These are phyloP conservation scores for Anadara kagoshimensis DNA, from an alignment of 1,140 invertebrate species.

Conservation along the genomic window DNA sequence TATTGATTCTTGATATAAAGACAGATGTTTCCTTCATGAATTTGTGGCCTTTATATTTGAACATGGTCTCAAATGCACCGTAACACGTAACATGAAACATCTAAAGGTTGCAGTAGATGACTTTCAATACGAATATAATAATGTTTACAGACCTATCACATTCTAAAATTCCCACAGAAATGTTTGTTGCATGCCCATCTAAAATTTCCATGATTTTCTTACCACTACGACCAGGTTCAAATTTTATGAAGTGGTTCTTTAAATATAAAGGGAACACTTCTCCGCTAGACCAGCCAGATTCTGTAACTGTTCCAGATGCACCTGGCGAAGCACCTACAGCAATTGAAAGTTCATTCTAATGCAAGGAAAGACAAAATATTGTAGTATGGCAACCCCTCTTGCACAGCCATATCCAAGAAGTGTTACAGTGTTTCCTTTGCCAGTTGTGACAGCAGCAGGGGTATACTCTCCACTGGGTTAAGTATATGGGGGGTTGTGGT, in stretches of 20 bases:
- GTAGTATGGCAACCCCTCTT: no score
- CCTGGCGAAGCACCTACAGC: slow-evolving; percentile 20
- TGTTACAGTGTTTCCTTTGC: slow-evolving; percentile 22
- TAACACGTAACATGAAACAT: no score
- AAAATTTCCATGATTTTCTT: no score
- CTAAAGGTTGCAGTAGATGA: slow-evolving; percentile 30
- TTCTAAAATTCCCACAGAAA: no score
- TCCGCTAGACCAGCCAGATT: slow-evolving; percentile 36
- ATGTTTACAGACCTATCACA: slow-evolving; percentile 23
- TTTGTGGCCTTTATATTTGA: no score
- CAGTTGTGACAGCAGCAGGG: slow-evolving; percentile 22
- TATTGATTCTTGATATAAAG: no score
- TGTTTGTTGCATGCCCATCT: slow-evolving; percentile 30
- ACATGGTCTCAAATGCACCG: no score
- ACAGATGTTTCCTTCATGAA: no score
- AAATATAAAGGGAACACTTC: slow-evolving; percentile 17
- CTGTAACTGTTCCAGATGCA: no score
- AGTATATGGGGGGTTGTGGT: slow-evolving; percentile 34
- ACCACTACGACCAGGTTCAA: no score
- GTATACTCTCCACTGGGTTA: background rate
- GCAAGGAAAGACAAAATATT: slow-evolving; percentile 38
- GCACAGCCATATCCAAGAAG: slow-evolving; percentile 53
- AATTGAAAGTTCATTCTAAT: slow-evolving; percentile 21
- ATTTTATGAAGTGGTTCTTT: slow-evolving; percentile 13
- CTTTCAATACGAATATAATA: slow-evolving; percentile 27